A percentile compares a stretch with the other conserved stretches of the same genome.
Conservation (phyloP, 2,888 invertebrate genomes). For the Mimachlamys varia region DNA sequence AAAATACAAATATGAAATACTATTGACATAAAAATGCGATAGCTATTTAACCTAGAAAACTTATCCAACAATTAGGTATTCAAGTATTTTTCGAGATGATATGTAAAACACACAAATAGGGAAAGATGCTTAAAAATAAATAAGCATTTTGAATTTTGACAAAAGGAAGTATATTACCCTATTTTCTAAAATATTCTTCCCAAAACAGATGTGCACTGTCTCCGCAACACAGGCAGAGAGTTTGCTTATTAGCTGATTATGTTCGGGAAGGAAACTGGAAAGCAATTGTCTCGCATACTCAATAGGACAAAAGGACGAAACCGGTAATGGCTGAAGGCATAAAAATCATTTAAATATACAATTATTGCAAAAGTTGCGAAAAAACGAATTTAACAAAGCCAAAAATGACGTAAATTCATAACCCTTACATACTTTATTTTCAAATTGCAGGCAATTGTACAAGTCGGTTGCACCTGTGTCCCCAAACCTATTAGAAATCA, state of each 20-base stretch:
- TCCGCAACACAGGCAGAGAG: not conserved
- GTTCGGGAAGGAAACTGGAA: not conserved
- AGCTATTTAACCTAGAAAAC: no score
- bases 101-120: not conserved
- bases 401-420: conserved; percentile 3
- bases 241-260: conserved; percentile 21
- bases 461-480: conserved; percentile 1
- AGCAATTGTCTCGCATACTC: conserved; percentile 26
- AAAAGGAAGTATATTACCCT: not conserved
- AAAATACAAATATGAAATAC: not conserved
- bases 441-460: conserved; percentile 29
- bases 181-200: not conserved
- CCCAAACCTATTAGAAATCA: not conserved
- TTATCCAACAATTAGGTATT: no score
- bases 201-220: not conserved
- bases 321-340: not conserved
- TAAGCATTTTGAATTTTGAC: not conserved
- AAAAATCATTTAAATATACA: conserved; percentile 31
- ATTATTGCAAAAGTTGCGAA: conserved; percentile 24
- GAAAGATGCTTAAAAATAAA: not conserved
- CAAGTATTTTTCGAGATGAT: not conserved
- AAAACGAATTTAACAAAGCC: conserved; percentile 33
- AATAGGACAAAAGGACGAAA: not conserved
- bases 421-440: conserved; percentile 36
- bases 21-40: not conserved